Percentiles rank a stretch among this genome's conserved stretches.
phyloP scores from a whole-genome alignment of 2,888 invertebrate species.

The Sinodicranocentrus sp. region DNA sequence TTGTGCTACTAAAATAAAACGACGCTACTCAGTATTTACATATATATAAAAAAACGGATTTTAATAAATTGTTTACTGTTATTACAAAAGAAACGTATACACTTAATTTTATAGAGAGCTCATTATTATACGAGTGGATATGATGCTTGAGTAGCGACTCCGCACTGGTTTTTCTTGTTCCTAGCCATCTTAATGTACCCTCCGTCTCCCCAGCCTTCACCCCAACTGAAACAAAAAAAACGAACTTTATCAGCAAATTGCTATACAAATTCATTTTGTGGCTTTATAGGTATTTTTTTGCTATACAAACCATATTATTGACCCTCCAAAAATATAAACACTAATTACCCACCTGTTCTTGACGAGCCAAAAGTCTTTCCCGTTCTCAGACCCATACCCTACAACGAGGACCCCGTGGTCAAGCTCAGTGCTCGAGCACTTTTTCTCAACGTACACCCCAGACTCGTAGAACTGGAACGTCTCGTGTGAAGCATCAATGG shows the following conservation, averaged over 20 bases:
- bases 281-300: too few relatives aligned
- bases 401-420: constrained; percentile 80
- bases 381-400: constrained; percentile 78
- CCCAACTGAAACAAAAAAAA: constrained; percentile 77
- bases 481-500: constrained; percentile 87
- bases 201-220: constrained; percentile 78
- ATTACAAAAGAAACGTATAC: too few relatives aligned
- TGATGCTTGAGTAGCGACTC: constrained; percentile 79
- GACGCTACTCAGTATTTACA: too few relatives aligned
- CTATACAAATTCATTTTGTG: too few relatives aligned
- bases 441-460: constrained; percentile 87
- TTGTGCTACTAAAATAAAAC: background rate
- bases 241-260: too few relatives aligned
- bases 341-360: constrained; percentile 76
- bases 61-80: too few relatives aligned
- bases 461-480: constrained; percentile 89
- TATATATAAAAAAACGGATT: too few relatives aligned
- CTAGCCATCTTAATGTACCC: constrained; percentile 79
- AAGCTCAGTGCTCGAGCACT: constrained; percentile 82
- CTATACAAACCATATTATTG: too few relatives aligned
- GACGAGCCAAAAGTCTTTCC: constrained; percentile 80
- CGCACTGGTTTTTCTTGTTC: constrained; percentile 79
- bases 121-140: constrained; percentile 80
- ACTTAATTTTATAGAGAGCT: too few relatives aligned
- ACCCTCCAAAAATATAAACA: background rate